Evolutionary conservation across 2,113 vertebrate species (phyloP).

Genomic region (Periophthalmus modestus): DNA sequence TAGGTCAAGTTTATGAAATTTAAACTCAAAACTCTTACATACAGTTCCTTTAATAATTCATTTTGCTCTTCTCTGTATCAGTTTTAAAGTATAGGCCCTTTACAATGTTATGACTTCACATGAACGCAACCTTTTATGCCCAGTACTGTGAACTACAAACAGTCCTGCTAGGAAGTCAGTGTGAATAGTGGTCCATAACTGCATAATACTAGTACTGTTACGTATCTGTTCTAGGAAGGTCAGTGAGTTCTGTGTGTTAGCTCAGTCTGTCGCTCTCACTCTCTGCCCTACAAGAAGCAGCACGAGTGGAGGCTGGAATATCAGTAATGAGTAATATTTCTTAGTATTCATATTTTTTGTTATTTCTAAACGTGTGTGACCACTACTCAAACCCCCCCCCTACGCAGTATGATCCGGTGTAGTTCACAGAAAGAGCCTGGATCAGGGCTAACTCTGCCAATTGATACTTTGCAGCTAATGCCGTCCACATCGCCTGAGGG

Average conservation of each 20-base stretch:
- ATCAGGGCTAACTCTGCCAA: neutral
- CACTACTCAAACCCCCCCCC: neutral
- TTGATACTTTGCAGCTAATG: too few relatives aligned
- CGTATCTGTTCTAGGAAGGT: neutral
- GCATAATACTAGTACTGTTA: neutral
- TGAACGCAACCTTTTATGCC: slow-evolving; percentile 6
- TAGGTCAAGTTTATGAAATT: too few relatives aligned
- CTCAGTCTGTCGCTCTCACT: too few relatives aligned
- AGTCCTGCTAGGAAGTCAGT: neutral
- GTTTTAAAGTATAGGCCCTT: neutral
- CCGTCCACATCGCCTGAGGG: too few relatives aligned
- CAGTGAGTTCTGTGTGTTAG: too few relatives aligned
- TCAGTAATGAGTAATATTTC: too few relatives aligned
- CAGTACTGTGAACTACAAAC: neutral
- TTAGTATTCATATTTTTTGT: too few relatives aligned
- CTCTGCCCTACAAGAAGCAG: too few relatives aligned
- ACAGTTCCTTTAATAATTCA: too few relatives aligned
- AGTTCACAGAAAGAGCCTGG: slow-evolving; percentile 6
- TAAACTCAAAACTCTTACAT: too few relatives aligned
- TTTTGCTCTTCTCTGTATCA: too few relatives aligned
- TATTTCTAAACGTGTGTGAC: neutral
- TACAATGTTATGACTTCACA: neutral
- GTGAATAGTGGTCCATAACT: neutral
- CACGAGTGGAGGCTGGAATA: too few relatives aligned
- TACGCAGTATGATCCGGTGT: neutral